Evolutionary conservation across 2,888 invertebrate species (phyloP), one percentile per base, ranked within the genome.

Genomic region (Maniola hyperantus): DNA sequence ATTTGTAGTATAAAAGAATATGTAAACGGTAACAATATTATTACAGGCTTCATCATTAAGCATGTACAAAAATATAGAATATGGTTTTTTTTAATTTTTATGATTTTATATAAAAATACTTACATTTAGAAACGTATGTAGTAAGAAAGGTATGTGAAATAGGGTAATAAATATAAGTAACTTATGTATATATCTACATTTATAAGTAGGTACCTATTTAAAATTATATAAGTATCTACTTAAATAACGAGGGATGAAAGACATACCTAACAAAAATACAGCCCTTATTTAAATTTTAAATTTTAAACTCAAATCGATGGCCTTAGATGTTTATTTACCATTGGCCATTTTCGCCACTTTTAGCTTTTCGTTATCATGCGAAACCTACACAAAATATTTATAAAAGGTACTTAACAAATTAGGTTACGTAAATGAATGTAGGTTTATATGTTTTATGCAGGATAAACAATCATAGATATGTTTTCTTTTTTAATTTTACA

Each of bases 381-480:
- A 91, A 91, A 91, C 91, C 91, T 89, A 82, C 87, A 83, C 77
- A 80, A 87, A 85, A 81, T 88, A 87, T 85, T 74, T 83, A 82
- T 85, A 85, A 83, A 85, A 55, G 81, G 80, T 82, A 73, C 74
- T 76, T 78, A 78, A 77, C 66, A 75, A 78, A 77, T 73, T 63
- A 75, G 60, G 44, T 65, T 66, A 68, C 55, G 44, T 55, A 70
- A 72, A 66, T 53, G 63, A 67, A 34, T 68, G 61, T 18, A 20
- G 20, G 18, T 18, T 46, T 15, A n/a, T 46, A 8, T 20, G 11
- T 18, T 20, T 13, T 44, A 48, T 18, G 15, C 15, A 48, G 10
- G 15, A 48, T 48, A 48, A 44, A 18, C 1, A 48, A 48, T 48
- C 8, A 15, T 7, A n/a, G 6, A 15, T 44, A n/a, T n/a, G n/a